phyloP scores from a whole-genome alignment of 2,113 vertebrate species.

The Chaetodon auriga region DNA sequence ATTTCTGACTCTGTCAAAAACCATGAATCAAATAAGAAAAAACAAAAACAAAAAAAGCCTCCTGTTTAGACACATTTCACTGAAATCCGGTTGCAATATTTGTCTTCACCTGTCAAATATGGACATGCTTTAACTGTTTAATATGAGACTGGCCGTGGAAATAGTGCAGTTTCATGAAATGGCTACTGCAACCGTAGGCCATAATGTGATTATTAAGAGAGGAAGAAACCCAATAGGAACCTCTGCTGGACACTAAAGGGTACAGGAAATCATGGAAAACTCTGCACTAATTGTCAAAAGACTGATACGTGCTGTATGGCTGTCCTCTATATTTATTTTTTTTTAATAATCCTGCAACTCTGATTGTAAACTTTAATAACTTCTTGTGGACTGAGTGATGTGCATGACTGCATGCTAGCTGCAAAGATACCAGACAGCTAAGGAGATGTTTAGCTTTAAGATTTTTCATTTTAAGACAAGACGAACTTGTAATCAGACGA shows the following conservation, averaged over 20 bases:
- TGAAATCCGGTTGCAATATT: neutral
- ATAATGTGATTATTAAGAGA: neutral
- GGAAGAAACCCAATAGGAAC: neutral
- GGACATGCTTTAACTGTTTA: neutral
- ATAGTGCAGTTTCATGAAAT: neutral
- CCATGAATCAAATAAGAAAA: neutral
- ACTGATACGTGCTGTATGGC: neutral
- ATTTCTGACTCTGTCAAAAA: neutral
- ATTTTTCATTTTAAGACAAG: neutral
- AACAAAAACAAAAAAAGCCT: neutral
- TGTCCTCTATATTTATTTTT: neutral
- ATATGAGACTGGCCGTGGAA: neutral
- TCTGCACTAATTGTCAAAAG: neutral
- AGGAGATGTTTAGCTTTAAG: neutral
- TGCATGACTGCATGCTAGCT: too few relatives aligned
- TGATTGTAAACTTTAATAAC: neutral
- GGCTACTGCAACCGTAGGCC: neutral
- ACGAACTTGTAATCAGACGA: slow-evolving; percentile 16
- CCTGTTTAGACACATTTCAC: neutral
- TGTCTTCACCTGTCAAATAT: neutral
- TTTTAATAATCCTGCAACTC: neutral
- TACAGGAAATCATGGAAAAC: neutral
- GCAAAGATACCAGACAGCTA: too few relatives aligned
- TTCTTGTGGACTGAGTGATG: neutral
- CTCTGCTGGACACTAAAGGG: too few relatives aligned